A percentile compares a stretch with the other conserved stretches of the same genome.
These are phyloP conservation scores for Spea hammondii DNA, from an alignment of 2,797 vertebrate genomes.

Conservation along the genomic window DNA sequence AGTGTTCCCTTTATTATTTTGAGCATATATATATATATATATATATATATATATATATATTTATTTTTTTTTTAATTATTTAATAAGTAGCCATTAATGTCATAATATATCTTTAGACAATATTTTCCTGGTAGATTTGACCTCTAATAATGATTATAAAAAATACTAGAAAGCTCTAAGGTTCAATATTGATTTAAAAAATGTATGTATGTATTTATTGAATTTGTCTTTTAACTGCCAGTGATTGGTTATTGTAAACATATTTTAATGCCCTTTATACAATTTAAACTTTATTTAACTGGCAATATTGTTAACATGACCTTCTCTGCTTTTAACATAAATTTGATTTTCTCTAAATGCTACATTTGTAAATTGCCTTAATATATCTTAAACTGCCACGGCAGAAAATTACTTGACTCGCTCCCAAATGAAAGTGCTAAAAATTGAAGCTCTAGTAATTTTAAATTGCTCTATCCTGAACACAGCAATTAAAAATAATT, in stretches of 20 bases:
- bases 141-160: too few species aligned
- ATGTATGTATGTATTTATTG: too few species aligned
- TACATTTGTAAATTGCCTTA: conserved; percentile 57
- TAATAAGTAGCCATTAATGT: too few species aligned
- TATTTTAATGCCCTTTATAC: conserved; percentile 12
- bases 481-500: conserved; percentile 65
- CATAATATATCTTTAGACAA: too few species aligned
- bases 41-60: neutral
- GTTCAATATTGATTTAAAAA: too few species aligned
- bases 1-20: too few species aligned
- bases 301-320: conserved; percentile 45
- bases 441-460: conserved; percentile 56
- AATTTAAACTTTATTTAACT: conserved; percentile 30
- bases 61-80: too few species aligned
- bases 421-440: conserved; percentile 57
- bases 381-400: conserved; percentile 57
- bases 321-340: conserved; percentile 46
- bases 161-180: too few species aligned
- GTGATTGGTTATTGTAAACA: conserved; percentile 13
- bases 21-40: neutral
- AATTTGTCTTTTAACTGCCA: too few species aligned
- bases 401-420: conserved; percentile 57
- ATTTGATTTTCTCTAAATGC: conserved; percentile 54
- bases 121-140: too few species aligned
- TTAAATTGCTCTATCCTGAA: conserved; percentile 61